phyloP scores from a whole-genome alignment of 2,113 vertebrate species.

The Neopipo cinnamomea region DNA sequence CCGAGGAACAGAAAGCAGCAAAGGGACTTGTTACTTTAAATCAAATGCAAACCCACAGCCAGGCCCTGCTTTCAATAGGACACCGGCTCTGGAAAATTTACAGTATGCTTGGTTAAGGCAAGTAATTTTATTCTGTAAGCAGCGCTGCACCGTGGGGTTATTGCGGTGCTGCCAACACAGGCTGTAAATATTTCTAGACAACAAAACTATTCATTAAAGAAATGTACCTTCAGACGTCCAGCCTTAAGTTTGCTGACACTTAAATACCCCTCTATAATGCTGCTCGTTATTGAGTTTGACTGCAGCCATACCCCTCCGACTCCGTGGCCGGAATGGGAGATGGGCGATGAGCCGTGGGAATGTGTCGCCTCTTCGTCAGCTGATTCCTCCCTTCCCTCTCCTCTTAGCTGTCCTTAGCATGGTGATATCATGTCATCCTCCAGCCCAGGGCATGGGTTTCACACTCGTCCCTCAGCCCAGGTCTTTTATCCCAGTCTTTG shows the following conservation, averaged over 20 bases:
- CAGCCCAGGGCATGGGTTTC: not conserved
- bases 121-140: not conserved
- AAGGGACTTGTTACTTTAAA: not conserved
- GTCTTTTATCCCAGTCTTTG: not conserved
- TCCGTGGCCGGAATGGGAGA: not conserved
- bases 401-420: fast-evolving
- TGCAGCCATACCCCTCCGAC: not conserved
- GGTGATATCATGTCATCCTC: not conserved
- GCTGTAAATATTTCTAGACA: conserved; percentile 23
- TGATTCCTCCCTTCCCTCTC: not conserved
- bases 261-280: not conserved
- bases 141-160: not conserved
- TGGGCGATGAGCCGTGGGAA: not conserved
- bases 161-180: not conserved
- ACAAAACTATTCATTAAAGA: conserved; percentile 36
- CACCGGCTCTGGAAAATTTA: not conserved
- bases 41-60: not conserved
- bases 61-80: not conserved
- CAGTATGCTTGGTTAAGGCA: conserved; percentile 28
- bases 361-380: not conserved
- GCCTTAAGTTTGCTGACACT: not conserved
- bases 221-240: not conserved
- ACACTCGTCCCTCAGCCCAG: not conserved
- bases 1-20: not conserved
- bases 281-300: not conserved